Percentiles rank a stretch among this genome's conserved stretches.
Evolutionary conservation across 64 coral and sea anemone genomes (phyloP).

Genomic region (Montipora foliosa): DNA sequence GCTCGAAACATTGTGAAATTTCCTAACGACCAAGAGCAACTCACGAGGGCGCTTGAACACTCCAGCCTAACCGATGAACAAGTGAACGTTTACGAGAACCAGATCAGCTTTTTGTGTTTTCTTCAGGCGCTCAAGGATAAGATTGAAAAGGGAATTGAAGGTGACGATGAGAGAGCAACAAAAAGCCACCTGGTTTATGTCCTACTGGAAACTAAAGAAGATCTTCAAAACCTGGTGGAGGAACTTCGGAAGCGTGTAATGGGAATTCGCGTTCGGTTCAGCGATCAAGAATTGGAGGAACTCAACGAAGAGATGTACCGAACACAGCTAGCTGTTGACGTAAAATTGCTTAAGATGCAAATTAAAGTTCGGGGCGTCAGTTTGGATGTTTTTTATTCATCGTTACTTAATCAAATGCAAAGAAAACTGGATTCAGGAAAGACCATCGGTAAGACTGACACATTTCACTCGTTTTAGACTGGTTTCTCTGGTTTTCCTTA

Average conservation of each 20-base stretch:
- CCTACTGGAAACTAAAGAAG: neutral
- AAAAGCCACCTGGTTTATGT: neutral
- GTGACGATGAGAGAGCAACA: neutral
- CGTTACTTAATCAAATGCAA: neutral
- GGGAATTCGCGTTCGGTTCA: conserved; percentile 38
- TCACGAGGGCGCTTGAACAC: neutral
- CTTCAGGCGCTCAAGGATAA: neutral
- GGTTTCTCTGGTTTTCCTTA: too few species aligned
- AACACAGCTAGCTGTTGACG: conserved; percentile 7
- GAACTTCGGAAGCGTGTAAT: conserved; percentile 36
- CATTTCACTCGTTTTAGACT: too few species aligned
- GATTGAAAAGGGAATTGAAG: neutral
- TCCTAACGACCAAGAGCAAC: neutral
- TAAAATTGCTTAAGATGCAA: conserved; percentile 5
- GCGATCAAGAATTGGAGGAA: conserved; percentile 79
- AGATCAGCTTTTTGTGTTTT: conserved; percentile 55
- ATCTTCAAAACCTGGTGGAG: neutral
- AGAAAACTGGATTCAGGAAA: neutral
- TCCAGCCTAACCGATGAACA: conserved; percentile 55
- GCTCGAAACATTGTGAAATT: neutral
- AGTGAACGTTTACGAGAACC: conserved; percentile 64
- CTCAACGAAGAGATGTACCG: conserved; percentile 73
- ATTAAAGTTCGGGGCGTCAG: neutral
- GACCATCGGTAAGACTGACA: neutral
- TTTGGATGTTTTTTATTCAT: neutral